A percentile compares a stretch with the other conserved stretches of the same genome.
Conservation (phyloP, 2,797 vertebrate species). For the Amblyraja radiata region DNA sequence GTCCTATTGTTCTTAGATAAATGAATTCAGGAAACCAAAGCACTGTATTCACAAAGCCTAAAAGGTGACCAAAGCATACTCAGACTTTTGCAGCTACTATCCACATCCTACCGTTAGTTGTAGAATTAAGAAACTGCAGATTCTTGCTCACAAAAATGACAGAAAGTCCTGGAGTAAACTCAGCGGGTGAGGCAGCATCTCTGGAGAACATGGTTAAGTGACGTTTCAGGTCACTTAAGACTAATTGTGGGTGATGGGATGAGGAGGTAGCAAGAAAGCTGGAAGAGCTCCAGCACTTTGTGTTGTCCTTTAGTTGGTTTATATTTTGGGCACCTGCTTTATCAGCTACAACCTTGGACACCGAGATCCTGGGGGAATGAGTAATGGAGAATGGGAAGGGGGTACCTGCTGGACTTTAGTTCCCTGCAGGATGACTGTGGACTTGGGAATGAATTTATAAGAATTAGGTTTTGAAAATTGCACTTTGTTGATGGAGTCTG, state of each 20-base stretch:
- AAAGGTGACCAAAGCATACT: neutral
- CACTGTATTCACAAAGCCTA: neutral
- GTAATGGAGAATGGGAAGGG: neutral
- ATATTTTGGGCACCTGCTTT: neutral
- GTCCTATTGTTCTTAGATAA: too few relatives aligned
- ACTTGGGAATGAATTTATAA: neutral
- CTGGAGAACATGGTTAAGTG: too few relatives aligned
- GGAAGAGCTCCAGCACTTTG: too few relatives aligned
- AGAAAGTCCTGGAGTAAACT: too few relatives aligned
- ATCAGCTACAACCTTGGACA: neutral
- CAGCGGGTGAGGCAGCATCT: too few relatives aligned
- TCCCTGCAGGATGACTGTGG: neutral
- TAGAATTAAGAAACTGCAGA: too few relatives aligned
- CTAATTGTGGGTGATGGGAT: too few relatives aligned
- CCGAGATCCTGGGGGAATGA: neutral
- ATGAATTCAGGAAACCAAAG: neutral
- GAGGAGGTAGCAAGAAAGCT: too few relatives aligned
- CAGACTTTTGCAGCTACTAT: neutral
- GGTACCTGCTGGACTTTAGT: too few relatives aligned
- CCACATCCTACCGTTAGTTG: too few relatives aligned
- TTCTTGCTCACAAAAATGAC: too few relatives aligned
- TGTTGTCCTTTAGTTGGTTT: neutral
- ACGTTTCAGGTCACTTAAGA: too few relatives aligned
- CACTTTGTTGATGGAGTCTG: neutral
- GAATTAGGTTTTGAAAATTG: neutral